phyloP scores from a whole-genome alignment of 2,113 vertebrate species.

The Motacilla tschutschensis region DNA sequence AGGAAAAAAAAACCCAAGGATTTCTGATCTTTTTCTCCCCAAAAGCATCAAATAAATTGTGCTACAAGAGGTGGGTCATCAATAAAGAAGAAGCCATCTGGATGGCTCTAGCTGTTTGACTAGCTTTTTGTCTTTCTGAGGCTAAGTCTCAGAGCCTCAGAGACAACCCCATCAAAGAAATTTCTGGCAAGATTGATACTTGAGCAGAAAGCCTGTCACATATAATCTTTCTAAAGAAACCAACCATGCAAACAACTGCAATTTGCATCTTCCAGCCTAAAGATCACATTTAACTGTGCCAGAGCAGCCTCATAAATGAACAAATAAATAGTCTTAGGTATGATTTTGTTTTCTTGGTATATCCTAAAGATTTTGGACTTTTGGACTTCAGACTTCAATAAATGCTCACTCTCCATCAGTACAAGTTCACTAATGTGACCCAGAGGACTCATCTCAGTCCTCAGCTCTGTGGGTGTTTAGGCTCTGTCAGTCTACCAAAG shows the following conservation, averaged over 20 bases:
- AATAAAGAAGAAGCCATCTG: slow-evolving; percentile 30
- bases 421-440: not conserved
- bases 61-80: not conserved
- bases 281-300: not conserved
- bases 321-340: not conserved
- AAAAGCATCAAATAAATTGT: not conserved
- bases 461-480: not conserved
- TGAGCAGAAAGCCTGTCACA: not conserved
- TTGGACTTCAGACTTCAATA: not conserved
- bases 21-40: not conserved
- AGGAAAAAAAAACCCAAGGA: not conserved
- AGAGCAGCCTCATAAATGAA: not conserved
- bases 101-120: not conserved
- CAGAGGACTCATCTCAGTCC: not conserved
- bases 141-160: not conserved
- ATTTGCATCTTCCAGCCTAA: not conserved
- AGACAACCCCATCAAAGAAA: slow-evolving; percentile 11
- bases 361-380: not conserved
- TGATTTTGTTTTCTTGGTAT: not conserved
- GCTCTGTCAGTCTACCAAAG: not conserved
- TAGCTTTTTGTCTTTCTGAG: slow-evolving; percentile 6
- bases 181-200: slow-evolving; percentile 21
- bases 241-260: not conserved
- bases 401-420: not conserved
- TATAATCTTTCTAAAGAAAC: not conserved